Base-by-base conservation (phyloP, 1,140 invertebrate species). In the Drosophila baimaii region DNA sequence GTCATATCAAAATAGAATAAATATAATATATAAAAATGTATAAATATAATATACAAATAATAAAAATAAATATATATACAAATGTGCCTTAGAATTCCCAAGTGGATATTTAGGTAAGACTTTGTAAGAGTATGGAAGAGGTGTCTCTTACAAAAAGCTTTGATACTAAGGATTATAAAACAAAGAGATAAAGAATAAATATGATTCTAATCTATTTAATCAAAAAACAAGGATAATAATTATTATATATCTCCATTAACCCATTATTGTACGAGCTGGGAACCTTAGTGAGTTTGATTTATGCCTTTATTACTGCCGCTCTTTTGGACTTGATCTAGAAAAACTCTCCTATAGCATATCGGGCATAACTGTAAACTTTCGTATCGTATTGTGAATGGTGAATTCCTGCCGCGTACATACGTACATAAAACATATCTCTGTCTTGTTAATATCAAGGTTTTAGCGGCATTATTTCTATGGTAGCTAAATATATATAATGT, bases 361-460 rank as follows among this genome's bases (percentile, higher is more conserved):
- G 23, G 15, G 33, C 44, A 41, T 43, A 65, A 65, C 59, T 49
- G 27, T 68, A 35, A 69, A 35, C 17, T 51, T 43, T 43, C 7
- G 7, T 15, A 35, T 35, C 7, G 0, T 21, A 21, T n/a, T 21
- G 13, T n/a, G 44, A 33, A 51, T 52, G 21, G 13, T 66, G n/a
- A 44, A 46, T 70, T 27, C 46, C 21, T 8, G 17, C 15, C 23
- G 13, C 21, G 23, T 9, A 31, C 12, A 12, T 46, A 29, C 29
- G 25, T 39, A 39, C 9, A 33, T 10, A n/a, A n/a, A n/a, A n/a
- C n/a, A 33, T 70, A 31, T 43, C 25, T 33, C 25, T 27, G 37
- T 47, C 41, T 70, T 70, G 33, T 71, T 71, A 70, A 71, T 71
- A 71, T 71, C 21, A 71, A 71, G 71, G 68, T 58, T 71, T 71